Base-by-base conservation (phyloP, 2,888 invertebrate species). In the Sphaerophoria rueppellii region DNA sequence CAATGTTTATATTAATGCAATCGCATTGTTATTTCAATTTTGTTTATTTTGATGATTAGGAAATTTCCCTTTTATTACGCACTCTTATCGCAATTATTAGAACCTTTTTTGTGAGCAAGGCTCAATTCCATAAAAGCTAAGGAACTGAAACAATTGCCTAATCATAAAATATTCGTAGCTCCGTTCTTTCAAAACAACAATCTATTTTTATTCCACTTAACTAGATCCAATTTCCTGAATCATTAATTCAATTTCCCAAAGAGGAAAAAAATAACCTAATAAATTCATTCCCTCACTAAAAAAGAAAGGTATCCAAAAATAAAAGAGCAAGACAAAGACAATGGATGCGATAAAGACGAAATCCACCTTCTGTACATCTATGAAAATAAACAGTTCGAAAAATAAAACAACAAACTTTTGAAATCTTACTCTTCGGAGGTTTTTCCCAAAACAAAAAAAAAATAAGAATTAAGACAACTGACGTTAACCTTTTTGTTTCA, bases 201-300 rank as follows among this genome's bases (percentile, higher is more conserved):
- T 7, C 12, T 43, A 9, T 43, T 50, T 48, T 34, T 48, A 63
- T 63, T 48, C 63, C 24, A 63, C 7, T 35, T 14, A 48, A 63
- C n/a, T 24, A 35, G 11, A 14, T 50, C 6, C 35, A 35, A 48
- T 63, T 48, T 48, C 35, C 35, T 6, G 12, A 65, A 12, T 65
- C 16, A 65, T 50, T 50, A 34, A 24, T 46, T 43, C 7, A 50
- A 14, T 3, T 65, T 12, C 4, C 50, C n/a, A 16, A 16, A 50
- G n/a, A 32, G 12, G 34, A 46, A 43, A 43, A 43, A 43, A 11
- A 43, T 11, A 43, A 63, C 14, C 9, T 14, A 63, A 63, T 46
- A 46, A 46, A 35, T 46, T 46, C n/a, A 61, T 46, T n/a, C 4
- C n/a, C 4, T 32, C 9, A 58, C 0, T 11, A 50, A 65, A 4